Percentiles rank a stretch among this genome's conserved stretches.
phyloP scores from a whole-genome alignment of 2,888 invertebrate species.

The Drosophila cracens region DNA sequence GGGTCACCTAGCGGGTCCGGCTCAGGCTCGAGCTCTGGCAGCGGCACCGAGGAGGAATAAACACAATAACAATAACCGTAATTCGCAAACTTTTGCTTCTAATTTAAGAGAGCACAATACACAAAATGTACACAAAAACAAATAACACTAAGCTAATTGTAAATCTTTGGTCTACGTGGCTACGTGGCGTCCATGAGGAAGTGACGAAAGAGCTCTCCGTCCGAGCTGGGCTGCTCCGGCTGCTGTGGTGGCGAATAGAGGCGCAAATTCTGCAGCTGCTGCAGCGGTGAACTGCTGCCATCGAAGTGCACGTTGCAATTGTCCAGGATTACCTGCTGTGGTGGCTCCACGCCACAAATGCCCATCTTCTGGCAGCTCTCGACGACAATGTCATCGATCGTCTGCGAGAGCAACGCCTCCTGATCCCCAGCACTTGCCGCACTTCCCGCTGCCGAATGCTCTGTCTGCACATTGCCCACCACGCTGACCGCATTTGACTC shows the following conservation, averaged over 20 bases:
- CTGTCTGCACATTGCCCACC: slow-evolving; percentile 44
- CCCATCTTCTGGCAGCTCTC: slow-evolving; percentile 84
- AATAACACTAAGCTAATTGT: slow-evolving; percentile 9
- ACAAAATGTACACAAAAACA: slow-evolving; percentile 34
- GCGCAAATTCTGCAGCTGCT: slow-evolving; percentile 88
- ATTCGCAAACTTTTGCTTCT: slow-evolving; percentile 20
- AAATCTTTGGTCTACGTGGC: slow-evolving; percentile 3
- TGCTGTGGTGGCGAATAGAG: slow-evolving; percentile 85
- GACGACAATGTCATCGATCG: slow-evolving; percentile 84
- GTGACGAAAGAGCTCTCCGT: slow-evolving; percentile 68
- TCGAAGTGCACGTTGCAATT: slow-evolving; percentile 82
- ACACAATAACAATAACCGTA: slow-evolving; percentile 29
- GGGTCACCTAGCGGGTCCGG: slow-evolving; percentile 78
- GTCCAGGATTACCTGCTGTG: slow-evolving; percentile 79
- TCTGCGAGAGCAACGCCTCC: slow-evolving; percentile 79
- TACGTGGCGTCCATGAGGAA: slow-evolving; percentile 72
- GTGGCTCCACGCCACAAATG: slow-evolving; percentile 68
- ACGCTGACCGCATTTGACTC: slow-evolving; percentile 56
- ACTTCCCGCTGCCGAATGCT: slow-evolving; percentile 85
- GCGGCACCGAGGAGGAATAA: slow-evolving; percentile 82
- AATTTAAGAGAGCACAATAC: slow-evolving; percentile 32
- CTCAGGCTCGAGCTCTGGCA: slow-evolving; percentile 82
- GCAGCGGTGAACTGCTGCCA: slow-evolving; percentile 87
- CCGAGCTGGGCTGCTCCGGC: slow-evolving; percentile 54
- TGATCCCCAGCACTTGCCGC: slow-evolving; percentile 59